Evolutionary conservation across 2,888 invertebrate species (phyloP), one percentile per base, ranked within the genome.

Genomic region (Polydrusus tereticollis): DNA sequence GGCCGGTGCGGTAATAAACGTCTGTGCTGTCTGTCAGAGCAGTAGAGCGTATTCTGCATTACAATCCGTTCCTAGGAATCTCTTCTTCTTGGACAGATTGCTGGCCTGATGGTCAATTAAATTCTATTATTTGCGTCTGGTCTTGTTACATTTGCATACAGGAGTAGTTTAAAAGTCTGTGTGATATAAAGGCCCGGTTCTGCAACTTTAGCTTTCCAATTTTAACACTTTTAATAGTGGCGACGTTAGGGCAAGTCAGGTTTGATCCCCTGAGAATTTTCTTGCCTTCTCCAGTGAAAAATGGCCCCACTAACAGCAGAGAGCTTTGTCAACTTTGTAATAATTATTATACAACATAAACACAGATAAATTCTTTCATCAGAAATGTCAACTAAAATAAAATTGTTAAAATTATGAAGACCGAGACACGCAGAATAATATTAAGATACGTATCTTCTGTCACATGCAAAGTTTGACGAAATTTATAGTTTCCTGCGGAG

Each of bases 21-120:
- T 63, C 63, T 33, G 33, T 69, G 45, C 63, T 41, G 63, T 62
- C 63, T 45, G 57, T 69, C 69, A 69, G 63, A 36, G 43, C 36
- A 64, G 52, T 64, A 64, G 64, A 64, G 55, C 64, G 55, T 64
- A 64, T 64, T 64, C 64, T 64, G 64, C 52, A 55, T 64, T 55
- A 64, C 64, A 64, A 64, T 64, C 55, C 64, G 38, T 64, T 64
- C 64, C 64, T 64, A 50, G 64, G 64, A 64, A 64, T 64, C 64
- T 64, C 55, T 63, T 64, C 55, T 63, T 63, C 63, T 64, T 57
- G 66, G 66, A 66, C 66, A 66, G 66, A 66, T 66, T 66, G 45
- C 66, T 58, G 23, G 58, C 21, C 66, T 29, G 43, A 66, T 66
- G 57, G 66, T 66, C 66, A 66, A 66, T 65, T 58, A 58, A 58